Evolutionary conservation across 2,888 invertebrate species (phyloP).

Genomic region (Taenaris catops): DNA sequence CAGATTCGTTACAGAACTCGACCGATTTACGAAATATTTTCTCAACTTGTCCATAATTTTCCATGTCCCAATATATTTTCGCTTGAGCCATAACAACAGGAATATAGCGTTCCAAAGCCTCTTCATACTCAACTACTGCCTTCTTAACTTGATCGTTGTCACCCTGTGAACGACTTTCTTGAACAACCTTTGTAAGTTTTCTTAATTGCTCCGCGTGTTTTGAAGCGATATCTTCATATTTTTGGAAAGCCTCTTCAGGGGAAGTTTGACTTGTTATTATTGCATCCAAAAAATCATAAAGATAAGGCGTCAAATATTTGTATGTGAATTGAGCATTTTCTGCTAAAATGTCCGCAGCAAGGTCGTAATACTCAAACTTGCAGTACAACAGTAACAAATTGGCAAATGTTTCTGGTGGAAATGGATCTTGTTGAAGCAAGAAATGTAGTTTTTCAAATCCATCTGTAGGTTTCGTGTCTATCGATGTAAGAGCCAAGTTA

Average conservation of each 20-base stretch:
- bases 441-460: slow-evolving; percentile 94
- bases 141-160: slow-evolving; percentile 94
- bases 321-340: slow-evolving; percentile 98
- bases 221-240: slow-evolving; percentile 96
- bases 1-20: slow-evolving; percentile 98
- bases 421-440: slow-evolving; percentile 95
- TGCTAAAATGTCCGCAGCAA: slow-evolving; percentile 98
- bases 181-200: slow-evolving; percentile 95
- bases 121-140: slow-evolving; percentile 95
- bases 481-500: slow-evolving; percentile 95
- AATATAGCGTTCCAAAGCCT: slow-evolving; percentile 93
- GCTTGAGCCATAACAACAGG: slow-evolving; percentile 99
- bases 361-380: slow-evolving; percentile 97
- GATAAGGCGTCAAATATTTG: slow-evolving; percentile 95
- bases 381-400: slow-evolving; percentile 97
- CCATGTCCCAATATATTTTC: slow-evolving; percentile 98
- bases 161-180: slow-evolving; percentile 93
- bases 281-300: slow-evolving; percentile 97
- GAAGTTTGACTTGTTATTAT: slow-evolving; percentile 98
- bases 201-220: slow-evolving; percentile 94
- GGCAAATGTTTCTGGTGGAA: slow-evolving; percentile 98
- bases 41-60: slow-evolving; percentile 97
- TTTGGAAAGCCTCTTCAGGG: slow-evolving; percentile 96
- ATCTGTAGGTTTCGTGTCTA: slow-evolving; percentile 92
- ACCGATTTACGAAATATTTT: slow-evolving; percentile 98